phyloP scores from a whole-genome alignment of 2,888 invertebrate genomes.

The Sesamia inferens region DNA sequence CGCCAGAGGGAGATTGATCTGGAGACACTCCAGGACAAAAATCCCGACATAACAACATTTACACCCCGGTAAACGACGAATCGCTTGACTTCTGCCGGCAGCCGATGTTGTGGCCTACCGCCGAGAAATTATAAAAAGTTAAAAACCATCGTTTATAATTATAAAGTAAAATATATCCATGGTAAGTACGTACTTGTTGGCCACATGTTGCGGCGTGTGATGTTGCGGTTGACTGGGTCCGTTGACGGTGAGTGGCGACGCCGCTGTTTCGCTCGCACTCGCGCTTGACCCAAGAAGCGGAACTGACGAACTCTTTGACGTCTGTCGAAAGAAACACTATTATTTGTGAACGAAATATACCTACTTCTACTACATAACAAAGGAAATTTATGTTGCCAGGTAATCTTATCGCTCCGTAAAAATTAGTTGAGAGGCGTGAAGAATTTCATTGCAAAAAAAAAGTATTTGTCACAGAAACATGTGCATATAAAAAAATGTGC shows the following conservation, averaged over 20 bases:
- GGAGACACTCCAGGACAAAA: too few species aligned
- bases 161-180: too few species aligned
- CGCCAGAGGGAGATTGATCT: too few species aligned
- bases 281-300: conserved; percentile 69
- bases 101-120: too few species aligned
- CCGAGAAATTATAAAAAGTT: too few species aligned
- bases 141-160: too few species aligned
- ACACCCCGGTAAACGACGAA: too few species aligned
- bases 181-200: conserved; percentile 77
- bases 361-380: not conserved
- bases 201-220: conserved; percentile 80
- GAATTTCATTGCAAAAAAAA: not conserved
- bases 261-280: conserved; percentile 70
- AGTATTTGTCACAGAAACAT: not conserved
- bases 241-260: conserved; percentile 84
- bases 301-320: conserved; percentile 76
- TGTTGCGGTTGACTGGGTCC: conserved; percentile 77
- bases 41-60: too few species aligned
- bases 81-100: too few species aligned
- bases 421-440: conserved; percentile 20
- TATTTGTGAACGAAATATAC: not conserved
- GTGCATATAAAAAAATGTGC: not conserved
- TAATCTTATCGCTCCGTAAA: conserved; percentile 35
- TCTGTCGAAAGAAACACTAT: conserved; percentile 58
- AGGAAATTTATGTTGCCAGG: not conserved